Evolutionary conservation across 2,797 vertebrate species (phyloP).

Genomic region (Agapornis canus): DNA sequence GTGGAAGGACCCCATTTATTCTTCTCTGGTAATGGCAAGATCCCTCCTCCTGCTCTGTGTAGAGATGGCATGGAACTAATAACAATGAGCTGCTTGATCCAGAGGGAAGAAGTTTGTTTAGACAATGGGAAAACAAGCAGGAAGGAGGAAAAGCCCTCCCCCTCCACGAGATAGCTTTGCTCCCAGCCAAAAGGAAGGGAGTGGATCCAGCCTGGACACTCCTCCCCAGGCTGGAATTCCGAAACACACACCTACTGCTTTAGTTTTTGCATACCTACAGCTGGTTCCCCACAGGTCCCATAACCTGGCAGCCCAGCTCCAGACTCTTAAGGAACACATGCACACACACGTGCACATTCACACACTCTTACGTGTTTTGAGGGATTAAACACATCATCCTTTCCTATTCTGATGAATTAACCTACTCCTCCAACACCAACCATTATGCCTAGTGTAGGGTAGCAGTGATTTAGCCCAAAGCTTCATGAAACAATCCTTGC

Average conservation of each 20-base stretch:
- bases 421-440: background rate
- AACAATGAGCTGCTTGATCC: background rate
- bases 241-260: constrained; percentile 31
- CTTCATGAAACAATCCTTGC: background rate
- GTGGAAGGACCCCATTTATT: background rate
- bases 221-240: constrained; percentile 65
- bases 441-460: background rate
- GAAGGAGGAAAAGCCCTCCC: background rate
- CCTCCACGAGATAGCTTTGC: background rate
- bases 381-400: background rate
- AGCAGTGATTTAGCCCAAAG: background rate
- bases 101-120: background rate
- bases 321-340: background rate
- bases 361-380: background rate
- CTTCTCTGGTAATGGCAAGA: background rate
- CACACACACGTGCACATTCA: background rate
- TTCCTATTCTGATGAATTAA: background rate
- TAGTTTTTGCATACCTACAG: background rate
- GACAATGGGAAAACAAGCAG: background rate
- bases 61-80: background rate
- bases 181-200: background rate
- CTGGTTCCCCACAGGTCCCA: background rate
- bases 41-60: background rate
- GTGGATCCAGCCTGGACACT: constrained; percentile 27
- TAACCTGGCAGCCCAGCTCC: background rate